Evolutionary conservation across 2,888 invertebrate species (phyloP), one percentile per base, ranked within the genome.

Genomic region (Abrostola tripartita): DNA sequence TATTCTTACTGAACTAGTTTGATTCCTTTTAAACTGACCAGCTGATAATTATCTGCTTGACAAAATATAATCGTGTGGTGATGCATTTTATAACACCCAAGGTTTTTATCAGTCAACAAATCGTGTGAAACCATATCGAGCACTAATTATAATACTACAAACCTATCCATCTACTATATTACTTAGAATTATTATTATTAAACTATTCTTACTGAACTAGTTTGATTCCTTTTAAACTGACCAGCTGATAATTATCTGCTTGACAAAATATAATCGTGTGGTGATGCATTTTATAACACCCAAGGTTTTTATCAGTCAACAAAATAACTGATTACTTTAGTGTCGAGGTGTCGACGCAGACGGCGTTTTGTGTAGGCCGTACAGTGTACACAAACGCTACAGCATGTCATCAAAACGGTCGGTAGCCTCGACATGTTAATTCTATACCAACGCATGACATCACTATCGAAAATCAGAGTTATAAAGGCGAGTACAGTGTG

Each of bases 291-390:
- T 37, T 8, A 14, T 38, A 8, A 37, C 10, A 41, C 50, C n/a
- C 47, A 57, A 37, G 55, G 36, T 37, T 51, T 52, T 62, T 63
- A 52, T 67, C 61, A 50, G 62, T 60, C 51, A 69, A 68, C 58
- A 65, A 47, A 51, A 55, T 56, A 52, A 61, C 44, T 74, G 66
- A 78, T 79, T 77, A 68, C 53, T 42, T 14, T 63, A 53, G 62
- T 76, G 67, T 68, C 50, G 52, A 61, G 52, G 65, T 76, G 67
- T 68, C 50, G 52, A 61, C 58, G 57, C 37, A 24, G 24, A 24
- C 8, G 12, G 51, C 37, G 24, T 52, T 42, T 59, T 62, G 58
- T 65, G 57, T 71, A 65, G 60, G 57, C n/a, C 35, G 52, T 38
- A 10, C 24, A 35, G 58, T 68, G 65, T 71, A 79, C 58, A 69